phyloP scores from a whole-genome alignment of 2,888 invertebrate genomes.

The Drosophila dives region DNA sequence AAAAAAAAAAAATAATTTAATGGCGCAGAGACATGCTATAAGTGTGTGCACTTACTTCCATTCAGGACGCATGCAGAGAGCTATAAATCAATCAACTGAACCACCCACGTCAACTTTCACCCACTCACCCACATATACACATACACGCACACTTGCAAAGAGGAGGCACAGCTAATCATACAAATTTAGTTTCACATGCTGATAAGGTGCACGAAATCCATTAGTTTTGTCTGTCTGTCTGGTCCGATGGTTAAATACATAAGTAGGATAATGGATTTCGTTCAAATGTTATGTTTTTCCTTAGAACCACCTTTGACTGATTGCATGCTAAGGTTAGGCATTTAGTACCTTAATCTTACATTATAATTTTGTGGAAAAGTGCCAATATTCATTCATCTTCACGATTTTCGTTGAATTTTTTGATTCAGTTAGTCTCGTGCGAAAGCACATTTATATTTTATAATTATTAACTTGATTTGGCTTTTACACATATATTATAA shows the following conservation, averaged over 20 bases:
- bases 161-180: slow-evolving; percentile 10
- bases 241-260: not conserved
- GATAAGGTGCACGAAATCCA: slow-evolving; percentile 25
- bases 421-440: not conserved
- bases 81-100: slow-evolving; percentile 52
- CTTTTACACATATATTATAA: not conserved
- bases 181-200: slow-evolving; percentile 4
- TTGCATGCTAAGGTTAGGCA: not conserved
- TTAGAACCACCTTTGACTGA: slow-evolving; percentile 3
- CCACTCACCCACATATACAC: slow-evolving; percentile 5
- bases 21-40: not conserved
- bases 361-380: not conserved
- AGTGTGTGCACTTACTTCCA: not conserved
- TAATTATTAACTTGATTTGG: not conserved
- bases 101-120: slow-evolving; percentile 4
- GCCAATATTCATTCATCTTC: slow-evolving; percentile 1
- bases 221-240: slow-evolving; percentile 7
- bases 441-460: not conserved
- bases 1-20: slow-evolving; percentile 14
- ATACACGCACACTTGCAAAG: slow-evolving; percentile 11
- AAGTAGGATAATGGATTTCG: slow-evolving; percentile 25
- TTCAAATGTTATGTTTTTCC: not conserved
- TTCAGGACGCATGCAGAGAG: slow-evolving; percentile 17
- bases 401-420: slow-evolving; percentile 20
- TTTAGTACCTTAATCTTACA: not conserved